Percentiles rank a stretch among this genome's conserved stretches.
These are phyloP conservation scores for Lycorma delicatula DNA, from an alignment of 1,140 invertebrate species.

Conservation along the genomic window DNA sequence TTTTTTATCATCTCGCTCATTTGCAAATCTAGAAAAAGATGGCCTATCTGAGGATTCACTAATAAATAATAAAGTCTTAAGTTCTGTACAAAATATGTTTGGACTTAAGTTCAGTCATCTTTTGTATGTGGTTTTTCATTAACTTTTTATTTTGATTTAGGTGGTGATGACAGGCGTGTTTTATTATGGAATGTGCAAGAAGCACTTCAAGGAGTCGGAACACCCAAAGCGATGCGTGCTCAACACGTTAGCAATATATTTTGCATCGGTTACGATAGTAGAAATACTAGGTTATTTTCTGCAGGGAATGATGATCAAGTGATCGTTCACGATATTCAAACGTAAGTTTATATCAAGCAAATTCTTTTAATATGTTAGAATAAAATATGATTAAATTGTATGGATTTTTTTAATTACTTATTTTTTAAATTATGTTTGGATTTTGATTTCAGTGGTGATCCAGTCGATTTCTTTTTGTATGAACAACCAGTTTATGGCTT, in stretches of 20 bases:
- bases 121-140: no score
- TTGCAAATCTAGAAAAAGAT: no score
- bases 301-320: conserved; percentile 93
- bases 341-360: conserved; percentile 45
- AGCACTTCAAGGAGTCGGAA: conserved; percentile 52
- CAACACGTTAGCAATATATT: conserved; percentile 91
- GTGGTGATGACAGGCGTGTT: conserved; percentile 85
- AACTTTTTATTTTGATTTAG: conserved; percentile 47
- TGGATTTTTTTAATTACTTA: no score
- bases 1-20: no score
- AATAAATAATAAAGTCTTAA: no score
- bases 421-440: no score
- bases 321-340: conserved; percentile 71
- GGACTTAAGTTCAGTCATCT: no score
- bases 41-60: no score
- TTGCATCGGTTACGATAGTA: conserved; percentile 74
- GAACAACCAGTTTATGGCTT: conserved; percentile 84
- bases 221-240: conserved; percentile 63
- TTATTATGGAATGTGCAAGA: conserved; percentile 80
- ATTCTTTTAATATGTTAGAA: no score
- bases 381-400: no score
- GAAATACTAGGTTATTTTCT: conserved; percentile 76
- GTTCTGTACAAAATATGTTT: no score
- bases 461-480: conserved; percentile 69
- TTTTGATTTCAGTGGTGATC: conserved; percentile 49